Base-by-base conservation (phyloP, 2,888 invertebrate genomes). In the Synergus laeviventris region DNA sequence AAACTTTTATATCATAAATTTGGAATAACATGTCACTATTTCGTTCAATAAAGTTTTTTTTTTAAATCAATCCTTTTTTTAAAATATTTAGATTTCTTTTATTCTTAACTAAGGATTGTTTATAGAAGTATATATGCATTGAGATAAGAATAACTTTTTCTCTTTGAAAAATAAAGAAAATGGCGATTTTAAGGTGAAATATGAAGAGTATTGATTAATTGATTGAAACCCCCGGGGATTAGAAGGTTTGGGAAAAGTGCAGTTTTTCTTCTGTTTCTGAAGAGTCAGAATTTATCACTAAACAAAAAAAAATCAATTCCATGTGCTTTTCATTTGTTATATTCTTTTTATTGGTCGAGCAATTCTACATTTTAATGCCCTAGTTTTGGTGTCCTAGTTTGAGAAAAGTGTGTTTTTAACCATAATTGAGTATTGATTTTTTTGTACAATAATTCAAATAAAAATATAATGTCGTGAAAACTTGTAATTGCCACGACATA, bases 181-280 rank as follows among this genome's bases (percentile, higher is more conserved):
- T 54, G 9, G 18, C 54, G 54, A 11, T 54, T 54, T 54, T 18
- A 9, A 54, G 11, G 18, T 36, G n/a, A 56, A 74, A 62, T 62
- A 38, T 66, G 42, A 45, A 38, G 42, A 56, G 45, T 77, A 66
- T 49, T 66, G 76, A 77, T 74, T 66, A 74, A 74, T 74, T 74
- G 70, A 70, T 54, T 31, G 79, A 78, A 7, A 86, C 81, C 49
- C 78, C 83, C 4, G 85, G 85, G 2, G 84, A 31, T 54, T 54
- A 18, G 54, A 18, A 2, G 11, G 54, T 54, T 54, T 54, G 9
- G 11, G 54, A 18, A 54, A 54, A 9, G n/a, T 9, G n/a, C 9
- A 18, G 54, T 11, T 54, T 45, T 49, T 49, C 24, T 54, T 45
- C 18, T 31, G 45, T 45, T 70, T 70, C 18, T 36, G 5, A 54